Base-by-base conservation (phyloP, 2,797 vertebrate genomes). In the Pitangus sulphuratus region DNA sequence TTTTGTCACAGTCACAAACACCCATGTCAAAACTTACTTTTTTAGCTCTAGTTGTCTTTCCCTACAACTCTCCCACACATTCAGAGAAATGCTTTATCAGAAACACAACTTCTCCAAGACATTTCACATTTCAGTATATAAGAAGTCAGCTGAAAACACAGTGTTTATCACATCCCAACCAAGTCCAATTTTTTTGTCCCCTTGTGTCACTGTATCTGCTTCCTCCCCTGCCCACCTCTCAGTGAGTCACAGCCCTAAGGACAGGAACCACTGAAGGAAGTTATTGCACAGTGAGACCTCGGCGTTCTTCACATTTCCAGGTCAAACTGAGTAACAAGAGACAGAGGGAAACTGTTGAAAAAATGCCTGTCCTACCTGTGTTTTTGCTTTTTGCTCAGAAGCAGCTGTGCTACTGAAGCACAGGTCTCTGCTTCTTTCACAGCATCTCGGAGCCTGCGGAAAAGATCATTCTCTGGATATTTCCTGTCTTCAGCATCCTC, bases 391-490 rank as follows among this genome's bases (percentile, higher is more conserved):
- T 99, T 99, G 97, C 99, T 99, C 89, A 99, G 98, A 90, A 99
- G 98, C 79, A 99, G 98, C 95, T 99, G 99, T 74, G 99, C 99
- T 25, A 99, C 99, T 25, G 99, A 99, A 57, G 99, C 99, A 97
- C 99, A 99, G 4, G 99, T 99, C 97, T 99, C 99, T 1, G 99
- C 99, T 97, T 99, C 99, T 97, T 99, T 99, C 53, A 99, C 99
- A 96, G 99, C 99, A 96, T 99, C 99, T 87, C 98, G 98, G 53
- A 99, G 98, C 72, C 98, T 98, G 40, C 99, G 98, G 95, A 99
- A 99, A 79, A 99, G 98, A 76, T 98, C 97, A 28, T 99, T 99
- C 95, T 99, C 99, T 0, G 99, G 99, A 64, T 99, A 99, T 93
- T 99, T 99, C 91, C 99, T 98, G 96, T 99, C 99, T 97, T 99